Evolutionary conservation across 2,113 vertebrate species (phyloP).

Genomic region (Muntiacus reevesi): DNA sequence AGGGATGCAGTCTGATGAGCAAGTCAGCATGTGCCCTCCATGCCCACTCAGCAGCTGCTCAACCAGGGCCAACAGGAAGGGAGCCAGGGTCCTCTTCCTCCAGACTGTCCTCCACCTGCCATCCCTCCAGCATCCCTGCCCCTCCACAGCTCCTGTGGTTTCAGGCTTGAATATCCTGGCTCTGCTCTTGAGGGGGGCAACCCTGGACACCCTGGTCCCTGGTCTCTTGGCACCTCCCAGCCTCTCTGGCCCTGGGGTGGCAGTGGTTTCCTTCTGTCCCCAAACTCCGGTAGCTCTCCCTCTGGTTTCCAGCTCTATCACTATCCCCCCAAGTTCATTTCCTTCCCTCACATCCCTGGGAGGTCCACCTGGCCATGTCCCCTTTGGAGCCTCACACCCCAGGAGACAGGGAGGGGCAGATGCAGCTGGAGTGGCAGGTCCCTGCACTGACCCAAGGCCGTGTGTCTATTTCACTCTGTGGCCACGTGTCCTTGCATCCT

Average conservation of each 20-base stretch:
- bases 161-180: not conserved
- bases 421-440: no score
- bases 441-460: not conserved
- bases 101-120: fast-evolving
- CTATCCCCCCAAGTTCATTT: not conserved
- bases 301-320: not conserved
- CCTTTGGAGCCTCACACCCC: not conserved
- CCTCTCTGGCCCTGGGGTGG: not conserved
- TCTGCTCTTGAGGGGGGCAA: not conserved
- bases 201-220: not conserved
- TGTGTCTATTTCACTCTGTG: not conserved
- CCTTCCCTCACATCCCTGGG: not conserved
- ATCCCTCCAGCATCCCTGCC: not conserved
- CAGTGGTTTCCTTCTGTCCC: not conserved
- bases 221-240: not conserved
- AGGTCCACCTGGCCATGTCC: not conserved
- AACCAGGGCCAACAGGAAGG: not conserved
- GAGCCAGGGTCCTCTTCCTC: not conserved
- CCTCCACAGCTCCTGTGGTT: not conserved
- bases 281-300: not conserved
- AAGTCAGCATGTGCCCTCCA: not conserved
- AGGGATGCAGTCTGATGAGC: not conserved
- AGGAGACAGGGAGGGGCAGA: not conserved
- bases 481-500: no score
- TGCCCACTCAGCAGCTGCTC: not conserved